A percentile compares a stretch with the other conserved stretches of the same genome.
Evolutionary conservation across 2,888 invertebrate species (phyloP).

Genomic region (Plebejus melissa): DNA sequence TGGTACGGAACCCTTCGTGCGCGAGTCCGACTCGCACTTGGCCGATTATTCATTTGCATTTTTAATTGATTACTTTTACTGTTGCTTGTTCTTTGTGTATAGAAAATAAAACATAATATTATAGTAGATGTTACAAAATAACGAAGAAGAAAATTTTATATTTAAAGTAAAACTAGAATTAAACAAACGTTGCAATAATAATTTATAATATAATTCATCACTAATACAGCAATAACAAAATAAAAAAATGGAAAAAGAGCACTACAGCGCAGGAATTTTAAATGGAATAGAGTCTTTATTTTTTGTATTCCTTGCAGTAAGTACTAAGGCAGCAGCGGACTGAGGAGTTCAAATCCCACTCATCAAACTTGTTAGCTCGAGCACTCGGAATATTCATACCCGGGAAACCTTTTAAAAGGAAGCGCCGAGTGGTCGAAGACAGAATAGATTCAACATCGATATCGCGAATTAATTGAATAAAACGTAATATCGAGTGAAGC

Average conservation of each 20-base stretch:
- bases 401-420: slow-evolving; percentile 40
- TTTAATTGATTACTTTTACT: no score
- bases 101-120: no score
- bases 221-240: no score
- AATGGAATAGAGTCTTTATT: not conserved
- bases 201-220: no score
- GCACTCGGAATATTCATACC: slow-evolving; percentile 51
- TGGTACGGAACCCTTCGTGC: no score
- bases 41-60: no score
- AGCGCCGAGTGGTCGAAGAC: slow-evolving; percentile 41
- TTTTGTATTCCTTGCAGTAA: slow-evolving; percentile 8
- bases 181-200: no score
- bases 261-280: not conserved
- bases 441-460: slow-evolving; percentile 46
- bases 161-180: no score
- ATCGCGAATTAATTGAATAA: slow-evolving; percentile 73
- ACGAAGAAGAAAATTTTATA: no score
- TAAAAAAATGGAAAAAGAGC: not conserved
- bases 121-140: no score
- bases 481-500: slow-evolving; percentile 54
- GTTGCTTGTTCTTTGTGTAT: no score
- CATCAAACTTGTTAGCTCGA: slow-evolving; percentile 39
- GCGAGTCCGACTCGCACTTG: no score
- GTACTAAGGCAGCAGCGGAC: not conserved
- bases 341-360: slow-evolving; percentile 27